Base-by-base conservation (phyloP, 2,797 vertebrate species). In the Hydrocynus forskahlii region DNA sequence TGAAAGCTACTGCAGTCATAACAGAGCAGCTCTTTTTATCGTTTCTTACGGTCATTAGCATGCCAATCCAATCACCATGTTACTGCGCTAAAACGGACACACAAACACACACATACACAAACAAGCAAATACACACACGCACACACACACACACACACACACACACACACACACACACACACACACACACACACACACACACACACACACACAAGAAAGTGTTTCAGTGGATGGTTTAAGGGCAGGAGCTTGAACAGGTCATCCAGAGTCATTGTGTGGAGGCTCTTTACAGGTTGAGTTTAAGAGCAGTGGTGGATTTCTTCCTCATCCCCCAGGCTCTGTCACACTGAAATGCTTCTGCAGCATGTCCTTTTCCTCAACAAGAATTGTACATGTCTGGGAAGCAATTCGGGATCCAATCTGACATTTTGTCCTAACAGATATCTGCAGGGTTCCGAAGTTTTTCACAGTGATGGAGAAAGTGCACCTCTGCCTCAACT, bases 331-430 rank as follows among this genome's bases (percentile, higher is more conserved):
- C 59, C 71, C 21, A 71, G 55, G 55, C 14, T 25, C 35, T 62
- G 70, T 55, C 52, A 73, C 70, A 38, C 70, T 73, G 52, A 57
- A 73, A 57, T 13, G 52, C 54, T 55, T 72, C 69, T 73, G 50
- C 17, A 57, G 5, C 9, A 8, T 57, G 52, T 55, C 50, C 50
- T 4, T 73, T 13, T 45, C 17, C 52, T 16, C 25, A 19, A 52
- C 21, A 66, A 29, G 14, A 63, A 21, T 52, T 12, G 17, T 64
- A 55, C 14, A 8, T 54, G n/a, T 55, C 70, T 23, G 23, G 21
- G 70, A 55, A 13, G 70, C n/a, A 55, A 50, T 57, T 71, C 16
- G 7, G 23, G 21, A 54, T 71, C 50, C 17, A 17, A 43, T 43
- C 14, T n/a, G 35, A 59, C 21, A 29, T 29, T 57, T 80, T 64